A percentile compares a stretch with the other conserved stretches of the same genome.
These are phyloP conservation scores for Tympanoctomys barrerae DNA, from an alignment of 2,797 vertebrate genomes.

Conservation along the genomic window DNA sequence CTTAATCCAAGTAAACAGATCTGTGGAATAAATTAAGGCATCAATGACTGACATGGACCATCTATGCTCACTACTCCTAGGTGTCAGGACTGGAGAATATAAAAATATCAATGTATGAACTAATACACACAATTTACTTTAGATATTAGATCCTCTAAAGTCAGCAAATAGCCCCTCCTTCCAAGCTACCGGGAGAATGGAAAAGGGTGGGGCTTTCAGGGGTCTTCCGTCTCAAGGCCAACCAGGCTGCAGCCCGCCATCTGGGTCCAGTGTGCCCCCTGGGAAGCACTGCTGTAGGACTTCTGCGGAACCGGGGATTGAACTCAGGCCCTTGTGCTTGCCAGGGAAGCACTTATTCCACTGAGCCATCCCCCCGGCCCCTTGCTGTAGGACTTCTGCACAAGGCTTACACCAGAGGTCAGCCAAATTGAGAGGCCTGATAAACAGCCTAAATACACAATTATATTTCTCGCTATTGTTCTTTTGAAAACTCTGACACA, in stretches of 20 bases:
- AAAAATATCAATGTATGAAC: slow-evolving; percentile 19
- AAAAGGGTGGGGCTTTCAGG: background rate
- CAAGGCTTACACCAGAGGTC: background rate
- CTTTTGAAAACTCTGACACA: slow-evolving; percentile 25
- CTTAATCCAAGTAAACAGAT: slow-evolving; percentile 67
- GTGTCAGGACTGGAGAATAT: slow-evolving; percentile 13
- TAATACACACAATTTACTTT: slow-evolving; percentile 29
- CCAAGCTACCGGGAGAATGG: background rate
- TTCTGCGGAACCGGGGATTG: no score
- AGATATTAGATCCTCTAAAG: background rate
- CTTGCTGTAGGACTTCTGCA: slow-evolving; percentile 34
- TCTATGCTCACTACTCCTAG: background rate
- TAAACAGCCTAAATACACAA: slow-evolving; percentile 49
- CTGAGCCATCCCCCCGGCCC: no score
- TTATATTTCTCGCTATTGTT: slow-evolving; percentile 25
- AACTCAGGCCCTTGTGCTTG: no score
- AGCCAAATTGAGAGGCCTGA: background rate
- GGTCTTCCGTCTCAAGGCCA: background rate
- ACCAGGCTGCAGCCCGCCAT: slow-evolving; percentile 3
- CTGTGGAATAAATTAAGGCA: slow-evolving; percentile 29
- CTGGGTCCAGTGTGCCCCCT: background rate
- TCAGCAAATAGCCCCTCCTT: background rate
- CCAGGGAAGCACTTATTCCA: no score
- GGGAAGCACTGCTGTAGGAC: slow-evolving; percentile 34
- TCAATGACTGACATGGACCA: background rate